Percentiles rank a stretch among this genome's conserved stretches.
Evolutionary conservation across 2,113 vertebrate genomes (phyloP).

Genomic region (Chinchilla lanigera): DNA sequence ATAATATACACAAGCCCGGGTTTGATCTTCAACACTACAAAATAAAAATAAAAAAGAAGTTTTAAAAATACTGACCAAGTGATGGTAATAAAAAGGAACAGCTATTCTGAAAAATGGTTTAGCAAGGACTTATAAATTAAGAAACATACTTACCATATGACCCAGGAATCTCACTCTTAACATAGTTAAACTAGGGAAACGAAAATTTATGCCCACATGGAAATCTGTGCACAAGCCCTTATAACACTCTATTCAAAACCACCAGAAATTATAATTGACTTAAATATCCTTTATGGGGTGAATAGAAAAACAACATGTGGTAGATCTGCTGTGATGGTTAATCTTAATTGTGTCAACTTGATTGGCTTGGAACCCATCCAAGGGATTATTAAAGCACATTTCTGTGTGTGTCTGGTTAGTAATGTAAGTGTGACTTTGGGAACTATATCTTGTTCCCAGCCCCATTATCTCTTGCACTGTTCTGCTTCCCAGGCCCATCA

Average conservation of each 20-base stretch:
- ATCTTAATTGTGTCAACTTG: background rate
- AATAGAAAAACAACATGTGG: constrained; percentile 21
- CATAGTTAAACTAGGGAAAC: constrained; percentile 34
- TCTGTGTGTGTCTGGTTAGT: background rate
- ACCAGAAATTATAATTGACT: constrained; percentile 20
- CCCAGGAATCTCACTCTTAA: constrained; percentile 29
- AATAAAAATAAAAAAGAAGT: background rate
- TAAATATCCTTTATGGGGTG: constrained; percentile 42
- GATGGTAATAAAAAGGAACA: background rate
- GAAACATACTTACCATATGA: constrained; percentile 28
- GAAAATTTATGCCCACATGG: constrained; percentile 34
- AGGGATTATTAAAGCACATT: background rate
- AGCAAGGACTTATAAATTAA: constrained; percentile 3
- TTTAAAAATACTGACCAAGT: constrained; percentile 43
- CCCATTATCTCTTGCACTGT: background rate
- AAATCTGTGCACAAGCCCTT: constrained; percentile 33
- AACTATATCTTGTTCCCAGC: background rate
- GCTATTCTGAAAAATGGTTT: constrained; percentile 40
- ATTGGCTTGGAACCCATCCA: background rate
- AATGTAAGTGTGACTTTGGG: background rate
- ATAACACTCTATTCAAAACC: constrained; percentile 18
- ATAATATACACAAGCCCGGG: background rate
- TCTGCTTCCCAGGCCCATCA: background rate
- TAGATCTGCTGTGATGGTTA: background rate
- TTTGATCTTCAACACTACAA: background rate